Percentiles rank a stretch among this genome's conserved stretches.
phyloP scores from a whole-genome alignment of 2,113 vertebrate species.

The Pelecanoides urinatrix region DNA sequence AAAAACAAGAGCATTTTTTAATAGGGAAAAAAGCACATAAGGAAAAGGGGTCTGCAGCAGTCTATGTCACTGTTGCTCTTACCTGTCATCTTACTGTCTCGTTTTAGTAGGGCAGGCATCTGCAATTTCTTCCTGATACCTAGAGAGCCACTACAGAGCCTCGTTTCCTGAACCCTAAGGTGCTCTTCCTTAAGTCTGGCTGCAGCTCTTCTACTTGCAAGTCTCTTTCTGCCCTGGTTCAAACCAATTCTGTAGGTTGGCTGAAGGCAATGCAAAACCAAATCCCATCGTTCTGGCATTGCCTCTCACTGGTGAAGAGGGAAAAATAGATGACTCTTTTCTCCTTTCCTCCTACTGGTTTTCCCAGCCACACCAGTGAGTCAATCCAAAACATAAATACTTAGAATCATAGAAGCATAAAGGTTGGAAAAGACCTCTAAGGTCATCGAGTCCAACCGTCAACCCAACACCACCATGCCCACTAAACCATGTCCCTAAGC shows the following conservation, averaged over 20 bases:
- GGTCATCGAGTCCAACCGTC: too few relatives aligned
- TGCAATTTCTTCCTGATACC: neutral
- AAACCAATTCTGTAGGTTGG: neutral
- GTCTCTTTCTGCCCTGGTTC: neutral
- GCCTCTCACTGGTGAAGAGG: neutral
- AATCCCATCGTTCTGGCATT: neutral
- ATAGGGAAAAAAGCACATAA: neutral
- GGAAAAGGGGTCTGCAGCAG: neutral
- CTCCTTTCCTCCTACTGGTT: neutral
- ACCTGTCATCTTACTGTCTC: neutral
- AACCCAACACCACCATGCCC: too few relatives aligned
- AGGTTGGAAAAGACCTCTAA: too few relatives aligned
- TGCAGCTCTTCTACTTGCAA: neutral
- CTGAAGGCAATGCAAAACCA: neutral
- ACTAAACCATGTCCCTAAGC: too few relatives aligned
- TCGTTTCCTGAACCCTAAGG: neutral
- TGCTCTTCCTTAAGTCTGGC: neutral
- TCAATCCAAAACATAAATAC: neutral
- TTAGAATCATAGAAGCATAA: too few relatives aligned
- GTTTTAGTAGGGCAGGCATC: neutral
- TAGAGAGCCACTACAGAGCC: neutral
- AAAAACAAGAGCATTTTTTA: neutral
- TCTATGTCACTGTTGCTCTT: neutral
- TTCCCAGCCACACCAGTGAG: neutral
- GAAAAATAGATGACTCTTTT: neutral